Conservation (phyloP, 2,113 vertebrate species). For the Thomomys bottae region DNA sequence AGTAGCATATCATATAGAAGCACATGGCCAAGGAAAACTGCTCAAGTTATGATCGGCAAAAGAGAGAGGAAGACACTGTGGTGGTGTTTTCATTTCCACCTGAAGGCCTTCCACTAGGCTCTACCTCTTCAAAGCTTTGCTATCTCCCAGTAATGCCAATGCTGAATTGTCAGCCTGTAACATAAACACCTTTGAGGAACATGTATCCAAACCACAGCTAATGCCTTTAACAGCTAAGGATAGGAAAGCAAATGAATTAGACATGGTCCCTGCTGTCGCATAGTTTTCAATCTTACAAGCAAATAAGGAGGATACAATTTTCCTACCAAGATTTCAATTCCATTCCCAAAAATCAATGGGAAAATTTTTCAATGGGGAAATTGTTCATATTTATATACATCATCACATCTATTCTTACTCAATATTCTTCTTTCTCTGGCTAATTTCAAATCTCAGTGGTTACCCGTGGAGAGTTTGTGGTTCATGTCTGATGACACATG, state of each 20-base stretch:
- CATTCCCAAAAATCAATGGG: neutral
- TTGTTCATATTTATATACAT: neutral
- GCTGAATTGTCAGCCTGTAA: too few species aligned
- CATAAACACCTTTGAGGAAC: neutral
- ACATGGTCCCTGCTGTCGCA: neutral
- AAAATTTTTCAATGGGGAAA: neutral
- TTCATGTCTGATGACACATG: neutral
- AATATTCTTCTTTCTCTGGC: neutral
- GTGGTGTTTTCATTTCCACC: too few species aligned
- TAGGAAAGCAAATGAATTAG: neutral
- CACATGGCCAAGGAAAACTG: neutral
- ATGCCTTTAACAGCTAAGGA: neutral
- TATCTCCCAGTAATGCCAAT: neutral
- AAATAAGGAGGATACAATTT: neutral
- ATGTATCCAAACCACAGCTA: neutral
- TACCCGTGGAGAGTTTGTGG: neutral
- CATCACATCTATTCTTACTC: neutral
- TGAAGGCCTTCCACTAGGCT: neutral
- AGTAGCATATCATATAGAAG: too few species aligned
- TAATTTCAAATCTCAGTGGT: neutral
- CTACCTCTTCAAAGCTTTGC: neutral
- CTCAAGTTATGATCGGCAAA: neutral
- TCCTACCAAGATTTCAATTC: neutral
- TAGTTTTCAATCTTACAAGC: conserved; percentile 33
- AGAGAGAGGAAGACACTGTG: too few species aligned